phyloP scores from a whole-genome alignment of 2,797 vertebrate genomes.

The Malacoraja senta region DNA sequence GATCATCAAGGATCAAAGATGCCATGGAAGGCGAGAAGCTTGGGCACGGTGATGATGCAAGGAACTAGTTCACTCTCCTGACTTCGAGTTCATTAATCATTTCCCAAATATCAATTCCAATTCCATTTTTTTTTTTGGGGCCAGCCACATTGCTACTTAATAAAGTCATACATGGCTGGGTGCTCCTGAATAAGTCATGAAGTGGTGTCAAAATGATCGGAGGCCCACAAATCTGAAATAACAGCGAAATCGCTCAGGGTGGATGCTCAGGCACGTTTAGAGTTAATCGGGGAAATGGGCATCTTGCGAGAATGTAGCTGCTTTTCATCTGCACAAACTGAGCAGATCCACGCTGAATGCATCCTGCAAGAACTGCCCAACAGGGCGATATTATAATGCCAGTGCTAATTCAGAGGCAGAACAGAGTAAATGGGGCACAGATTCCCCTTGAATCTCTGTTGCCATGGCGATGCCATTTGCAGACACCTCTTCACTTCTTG shows the following conservation, averaged over 20 bases:
- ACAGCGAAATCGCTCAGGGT: background rate
- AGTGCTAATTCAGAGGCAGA: conserved; percentile 20
- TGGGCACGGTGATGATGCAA: background rate
- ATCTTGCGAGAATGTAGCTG: background rate
- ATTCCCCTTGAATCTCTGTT: conserved; percentile 25
- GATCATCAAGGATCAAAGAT: background rate
- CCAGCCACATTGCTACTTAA: background rate
- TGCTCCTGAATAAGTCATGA: background rate
- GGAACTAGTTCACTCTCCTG: background rate
- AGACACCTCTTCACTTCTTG: conserved; percentile 32
- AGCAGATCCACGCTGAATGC: background rate
- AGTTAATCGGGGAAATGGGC: background rate
- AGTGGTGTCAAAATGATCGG: background rate
- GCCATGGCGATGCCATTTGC: conserved; percentile 33
- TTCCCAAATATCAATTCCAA: background rate
- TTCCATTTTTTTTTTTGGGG: background rate
- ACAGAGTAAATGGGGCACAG: conserved; percentile 21
- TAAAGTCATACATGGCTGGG: background rate
- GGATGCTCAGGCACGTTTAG: background rate
- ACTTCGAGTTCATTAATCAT: background rate
- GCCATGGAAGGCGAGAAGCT: background rate
- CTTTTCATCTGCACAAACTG: background rate
- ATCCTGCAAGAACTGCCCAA: background rate
- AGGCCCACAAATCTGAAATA: background rate
- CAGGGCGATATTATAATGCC: background rate